phyloP scores from a whole-genome alignment of 2,888 invertebrate genomes.

The Dinocampus coccinellae region DNA sequence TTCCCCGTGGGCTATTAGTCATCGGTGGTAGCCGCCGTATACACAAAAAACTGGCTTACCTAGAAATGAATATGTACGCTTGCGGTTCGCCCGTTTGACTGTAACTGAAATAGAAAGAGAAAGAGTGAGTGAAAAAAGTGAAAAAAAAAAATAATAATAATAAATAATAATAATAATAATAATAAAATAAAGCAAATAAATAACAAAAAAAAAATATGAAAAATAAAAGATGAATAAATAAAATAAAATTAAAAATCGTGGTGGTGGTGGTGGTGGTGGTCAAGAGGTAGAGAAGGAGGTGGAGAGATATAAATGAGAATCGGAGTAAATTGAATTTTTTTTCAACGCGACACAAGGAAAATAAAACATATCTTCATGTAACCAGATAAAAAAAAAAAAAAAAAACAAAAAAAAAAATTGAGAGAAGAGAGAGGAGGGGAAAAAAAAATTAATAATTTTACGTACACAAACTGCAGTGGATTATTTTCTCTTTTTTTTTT shows the following conservation, averaged over 20 bases:
- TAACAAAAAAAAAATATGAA: conserved; percentile 16
- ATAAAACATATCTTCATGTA: not conserved
- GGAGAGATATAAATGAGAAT: not conserved
- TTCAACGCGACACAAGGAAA: not conserved
- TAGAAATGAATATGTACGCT: conserved; percentile 51
- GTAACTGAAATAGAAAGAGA: conserved; percentile 26
- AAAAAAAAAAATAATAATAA: too few relatives aligned
- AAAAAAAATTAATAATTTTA: too few relatives aligned
- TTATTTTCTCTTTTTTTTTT: too few relatives aligned
- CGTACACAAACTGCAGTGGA: too few relatives aligned
- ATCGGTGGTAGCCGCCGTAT: conserved; percentile 50
- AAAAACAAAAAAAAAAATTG: not conserved
- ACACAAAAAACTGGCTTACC: conserved; percentile 56
- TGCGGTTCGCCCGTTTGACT: conserved; percentile 20
- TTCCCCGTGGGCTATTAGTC: conserved; percentile 59
- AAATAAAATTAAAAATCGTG: not conserved
- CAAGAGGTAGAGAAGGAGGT: too few relatives aligned
- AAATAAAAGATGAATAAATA: not conserved
- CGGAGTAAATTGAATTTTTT: conserved; percentile 1
- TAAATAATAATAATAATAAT: too few relatives aligned
- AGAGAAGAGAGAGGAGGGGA: too few relatives aligned
- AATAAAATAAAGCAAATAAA: too few relatives aligned
- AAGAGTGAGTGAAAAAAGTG: conserved; percentile 6
- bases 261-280: too few relatives aligned
- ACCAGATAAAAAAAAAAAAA: not conserved